Evolutionary conservation across 2,888 invertebrate species (phyloP), one percentile per base, ranked within the genome.

Genomic region (Alentia gelatinosa): DNA sequence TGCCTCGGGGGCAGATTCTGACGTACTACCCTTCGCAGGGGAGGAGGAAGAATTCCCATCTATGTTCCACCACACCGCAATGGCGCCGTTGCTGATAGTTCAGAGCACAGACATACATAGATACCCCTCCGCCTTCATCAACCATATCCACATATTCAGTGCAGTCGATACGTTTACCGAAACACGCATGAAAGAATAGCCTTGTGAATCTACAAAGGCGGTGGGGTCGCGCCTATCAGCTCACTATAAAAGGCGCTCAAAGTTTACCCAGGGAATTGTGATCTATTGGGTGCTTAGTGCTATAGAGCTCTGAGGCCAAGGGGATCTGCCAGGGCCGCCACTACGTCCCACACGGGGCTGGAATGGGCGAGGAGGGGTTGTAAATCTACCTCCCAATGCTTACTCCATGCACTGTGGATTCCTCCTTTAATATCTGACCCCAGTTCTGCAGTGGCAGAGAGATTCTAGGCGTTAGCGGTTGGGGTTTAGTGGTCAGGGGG

Each of bases 211-310:
- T 12, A 26, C 68, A 26, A 68, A 30, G 68, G 68, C 30, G 30
- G 56, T 47, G 47, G 56, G 68, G 15, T 68, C 23, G 26, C 68
- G 30, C 12, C 68, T 30, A 68, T 68, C 68, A 30, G 68, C 12
- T 1, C 68, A 4, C 30, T 68, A 1, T 68, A 30, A 68, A n/a
- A 68, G 68, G 68, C 68, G 68, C 33, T 68, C 68, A n/a, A 26
- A 68, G 68, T 68, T 68, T 68, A 26, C 68, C 26, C 68, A 12
- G 68, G 68, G 68, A 68, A 68, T 68, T 68, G 68, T 68, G 68
- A 68, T 68, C 68, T 68, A 68, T 68, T 30, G 68, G 68, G 26
- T 30, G 68, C 68, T 68, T 30, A 68, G 30, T 68, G 68, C 30
- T 68, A 68, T 30, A 30, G 19, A 3, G 68, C 30, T 68, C 68